Evolutionary conservation across 2,888 invertebrate species (phyloP), one percentile per base, ranked within the genome.

Genomic region (Heteromurus nitidus): DNA sequence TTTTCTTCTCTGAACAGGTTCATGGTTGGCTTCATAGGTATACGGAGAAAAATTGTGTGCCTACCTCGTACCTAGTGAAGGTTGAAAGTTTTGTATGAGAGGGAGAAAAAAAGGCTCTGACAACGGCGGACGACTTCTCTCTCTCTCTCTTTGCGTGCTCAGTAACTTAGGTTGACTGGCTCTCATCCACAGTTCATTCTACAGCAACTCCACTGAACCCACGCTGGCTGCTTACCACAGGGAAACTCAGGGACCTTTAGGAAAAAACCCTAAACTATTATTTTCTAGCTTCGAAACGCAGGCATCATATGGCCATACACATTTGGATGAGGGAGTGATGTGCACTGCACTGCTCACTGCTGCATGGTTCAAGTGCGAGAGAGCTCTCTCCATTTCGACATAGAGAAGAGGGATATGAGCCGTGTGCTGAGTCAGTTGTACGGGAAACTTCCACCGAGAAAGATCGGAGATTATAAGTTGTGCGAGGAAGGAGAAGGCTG

Each of bases 391-490:
- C n/a, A 7, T 11, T n/a, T 50, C 18, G 7, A 3, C 5, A 64
- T 65, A 75, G 75, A 65, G 75, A 69, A 68, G 68, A 36, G 42
- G 62, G 62, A 64, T 70, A 69, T 24, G 26, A 42, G 30, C 67
- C 47, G 80, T 72, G 58, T 64, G 24, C 20, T 13, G 30, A 55
- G 68, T 82, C 84, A 84, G 84, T 84, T 80, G 80, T 69, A 82
- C 84, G 80, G 76, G 76, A 84, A 84, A 80, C 84, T 73, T 80
- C 42, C 60, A 73, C 65, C 76, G 68, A 80, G 82, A 65, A 80
- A 84, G 84, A 84, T 84, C 81, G 74, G 50, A 80, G 80, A 82
- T 82, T 80, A 72, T 62, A 50, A 64, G 50, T 60, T 64, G 22
- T 53, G 68, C 28, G 7, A 36, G 36, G 13, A 36, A 36, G 36